A percentile compares a stretch with the other conserved stretches of the same genome.
phyloP scores from a whole-genome alignment of 2,888 invertebrate genomes.

The Melanostoma mellinum region DNA sequence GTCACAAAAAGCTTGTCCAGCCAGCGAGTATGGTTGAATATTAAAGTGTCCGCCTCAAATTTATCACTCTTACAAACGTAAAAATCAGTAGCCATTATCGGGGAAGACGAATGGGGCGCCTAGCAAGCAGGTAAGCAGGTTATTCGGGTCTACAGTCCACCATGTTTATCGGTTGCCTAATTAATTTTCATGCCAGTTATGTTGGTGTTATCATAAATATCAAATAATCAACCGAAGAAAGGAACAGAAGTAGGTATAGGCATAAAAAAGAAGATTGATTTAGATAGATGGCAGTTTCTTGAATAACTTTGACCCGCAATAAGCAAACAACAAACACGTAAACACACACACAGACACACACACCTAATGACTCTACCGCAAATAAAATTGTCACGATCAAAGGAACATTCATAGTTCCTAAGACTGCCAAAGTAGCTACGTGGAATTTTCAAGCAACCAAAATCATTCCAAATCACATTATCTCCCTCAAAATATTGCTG shows the following conservation, averaged over 20 bases:
- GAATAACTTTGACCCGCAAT: slow-evolving; percentile 3
- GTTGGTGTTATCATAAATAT: slow-evolving; percentile 16
- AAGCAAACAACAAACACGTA: neutral
- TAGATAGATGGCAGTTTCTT: slow-evolving; percentile 2
- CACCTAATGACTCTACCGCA: neutral
- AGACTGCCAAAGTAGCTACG: neutral
- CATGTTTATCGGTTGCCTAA: slow-evolving; percentile 34
- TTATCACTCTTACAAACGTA: slow-evolving; percentile 21
- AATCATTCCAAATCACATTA: slow-evolving; percentile 45
- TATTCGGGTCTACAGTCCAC: slow-evolving; percentile 20
- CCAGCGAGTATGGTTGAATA: slow-evolving; percentile 23
- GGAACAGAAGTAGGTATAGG: too few relatives aligned
- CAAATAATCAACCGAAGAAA: slow-evolving; percentile 6
- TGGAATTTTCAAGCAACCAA: slow-evolving; percentile 32
- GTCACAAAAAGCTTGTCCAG: slow-evolving; percentile 33
- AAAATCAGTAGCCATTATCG: slow-evolving; percentile 44
- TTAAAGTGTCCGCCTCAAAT: slow-evolving; percentile 26
- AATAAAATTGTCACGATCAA: slow-evolving; percentile 42
- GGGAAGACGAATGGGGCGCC: slow-evolving; percentile 37
- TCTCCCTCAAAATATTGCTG: slow-evolving; percentile 24
- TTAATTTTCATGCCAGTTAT: slow-evolving; percentile 46
- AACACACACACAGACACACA: neutral
- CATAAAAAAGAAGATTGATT: slow-evolving; percentile 17
- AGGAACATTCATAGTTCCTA: slow-evolving; percentile 28
- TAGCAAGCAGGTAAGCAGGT: slow-evolving; percentile 27